Evolutionary conservation across 2,888 invertebrate species (phyloP).

Genomic region (Clivina fossor): DNA sequence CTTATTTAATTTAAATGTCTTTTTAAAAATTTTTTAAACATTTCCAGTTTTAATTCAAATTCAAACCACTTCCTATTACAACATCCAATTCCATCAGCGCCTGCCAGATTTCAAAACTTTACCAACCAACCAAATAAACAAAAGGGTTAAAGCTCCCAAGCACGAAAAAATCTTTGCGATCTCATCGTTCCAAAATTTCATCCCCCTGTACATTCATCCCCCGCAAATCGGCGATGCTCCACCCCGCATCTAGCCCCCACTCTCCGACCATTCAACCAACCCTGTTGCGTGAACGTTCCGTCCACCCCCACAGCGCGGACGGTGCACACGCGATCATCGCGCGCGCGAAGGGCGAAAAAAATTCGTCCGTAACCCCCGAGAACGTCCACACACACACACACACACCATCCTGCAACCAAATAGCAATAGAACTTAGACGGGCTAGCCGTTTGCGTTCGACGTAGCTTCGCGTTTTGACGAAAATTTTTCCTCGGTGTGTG

Average conservation of each 20-base stretch:
- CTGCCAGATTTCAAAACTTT: too few species aligned
- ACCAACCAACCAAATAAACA: too few species aligned
- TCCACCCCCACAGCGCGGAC: constrained; percentile 23
- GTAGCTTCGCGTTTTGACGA: constrained; percentile 53
- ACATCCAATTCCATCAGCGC: too few species aligned
- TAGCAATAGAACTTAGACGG: not conserved
- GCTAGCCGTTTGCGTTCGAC: too few species aligned
- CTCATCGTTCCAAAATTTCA: constrained; percentile 7
- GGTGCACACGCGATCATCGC: constrained; percentile 3
- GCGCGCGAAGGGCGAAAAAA: constrained; percentile 11
- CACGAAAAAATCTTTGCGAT: constrained; percentile 20
- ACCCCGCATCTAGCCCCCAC: too few species aligned
- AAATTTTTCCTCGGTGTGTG: constrained; percentile 45
- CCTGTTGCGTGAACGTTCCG: constrained; percentile 29
- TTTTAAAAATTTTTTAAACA: too few species aligned
- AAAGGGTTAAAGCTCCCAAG: too few species aligned
- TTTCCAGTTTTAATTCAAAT: too few species aligned
- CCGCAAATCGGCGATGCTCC: not conserved
- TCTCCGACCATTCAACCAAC: constrained; percentile 20
- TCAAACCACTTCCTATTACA: too few species aligned
- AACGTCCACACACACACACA: not conserved
- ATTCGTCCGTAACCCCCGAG: too few species aligned
- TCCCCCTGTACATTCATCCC: constrained; percentile 1
- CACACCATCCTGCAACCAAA: not conserved
- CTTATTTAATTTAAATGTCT: too few species aligned